Conservation (phyloP, 2,888 invertebrate genomes). For the Gastrophysa polygoni region DNA sequence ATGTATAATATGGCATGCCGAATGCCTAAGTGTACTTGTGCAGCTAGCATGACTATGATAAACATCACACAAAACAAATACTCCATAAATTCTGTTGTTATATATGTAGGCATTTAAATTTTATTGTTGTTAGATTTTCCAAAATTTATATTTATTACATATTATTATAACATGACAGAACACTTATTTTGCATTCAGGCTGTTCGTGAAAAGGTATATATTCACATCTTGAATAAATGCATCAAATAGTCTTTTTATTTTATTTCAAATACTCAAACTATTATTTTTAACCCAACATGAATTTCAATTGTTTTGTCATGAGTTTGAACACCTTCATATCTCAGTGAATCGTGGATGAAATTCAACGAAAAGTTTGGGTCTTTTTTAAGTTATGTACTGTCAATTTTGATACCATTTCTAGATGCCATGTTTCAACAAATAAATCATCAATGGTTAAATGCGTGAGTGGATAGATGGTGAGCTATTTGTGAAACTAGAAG, state of each 20-base stretch:
- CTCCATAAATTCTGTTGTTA: conserved; percentile 26
- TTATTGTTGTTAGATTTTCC: conserved; percentile 30
- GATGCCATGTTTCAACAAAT: no score
- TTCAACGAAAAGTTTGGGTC: no score
- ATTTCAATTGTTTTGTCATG: no score
- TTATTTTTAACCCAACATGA: no score
- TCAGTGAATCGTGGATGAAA: no score
- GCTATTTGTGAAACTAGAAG: no score
- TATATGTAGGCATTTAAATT: conserved; percentile 22
- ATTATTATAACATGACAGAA: conserved; percentile 5
- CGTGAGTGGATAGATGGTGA: no score
- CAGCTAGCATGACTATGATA: conserved; percentile 20
- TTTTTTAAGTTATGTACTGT: no score
- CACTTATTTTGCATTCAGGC: neutral
- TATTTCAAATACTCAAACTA: neutral
- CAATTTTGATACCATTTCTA: no score
- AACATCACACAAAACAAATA: conserved; percentile 33
- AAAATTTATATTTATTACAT: conserved; percentile 28
- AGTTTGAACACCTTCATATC: no score
- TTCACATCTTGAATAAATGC: neutral
- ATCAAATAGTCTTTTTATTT: neutral
- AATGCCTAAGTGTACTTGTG: conserved; percentile 24
- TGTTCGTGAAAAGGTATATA: neutral
- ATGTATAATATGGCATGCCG: conserved; percentile 29
- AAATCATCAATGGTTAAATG: no score